A percentile compares a stretch with the other conserved stretches of the same genome.
Conservation (phyloP, 2,888 invertebrate species). For the Dasypogon diadema region DNA sequence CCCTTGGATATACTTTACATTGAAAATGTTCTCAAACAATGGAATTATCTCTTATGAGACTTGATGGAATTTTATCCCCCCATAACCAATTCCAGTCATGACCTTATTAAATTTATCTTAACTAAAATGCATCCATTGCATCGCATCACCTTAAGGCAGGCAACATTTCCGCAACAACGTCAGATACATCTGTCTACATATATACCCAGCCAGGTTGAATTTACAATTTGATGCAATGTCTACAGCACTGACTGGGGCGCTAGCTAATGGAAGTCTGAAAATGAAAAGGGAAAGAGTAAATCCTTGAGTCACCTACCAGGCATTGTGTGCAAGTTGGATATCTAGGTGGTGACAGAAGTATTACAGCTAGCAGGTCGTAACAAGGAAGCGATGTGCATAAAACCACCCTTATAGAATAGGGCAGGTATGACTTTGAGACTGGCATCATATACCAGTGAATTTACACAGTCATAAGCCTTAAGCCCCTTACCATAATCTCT, state of each 20-base stretch:
- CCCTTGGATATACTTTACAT: background rate
- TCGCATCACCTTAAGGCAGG: background rate
- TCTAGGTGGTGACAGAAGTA: background rate
- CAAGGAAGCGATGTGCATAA: background rate
- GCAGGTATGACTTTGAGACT: too few relatives aligned
- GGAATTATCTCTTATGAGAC: background rate
- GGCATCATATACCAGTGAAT: background rate
- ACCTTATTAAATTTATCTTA: slow-evolving; percentile 7
- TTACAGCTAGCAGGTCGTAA: background rate
- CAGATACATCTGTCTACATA: background rate
- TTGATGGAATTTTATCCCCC: slow-evolving; percentile 1
- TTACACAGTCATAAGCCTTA: background rate
- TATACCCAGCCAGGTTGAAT: background rate
- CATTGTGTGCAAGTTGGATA: background rate
- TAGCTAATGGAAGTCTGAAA: background rate
- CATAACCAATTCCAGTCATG: slow-evolving; percentile 3
- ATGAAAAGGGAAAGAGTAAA: background rate
- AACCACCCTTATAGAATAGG: background rate
- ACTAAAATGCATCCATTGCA: background rate
- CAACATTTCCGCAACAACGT: background rate
- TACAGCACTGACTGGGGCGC: background rate
- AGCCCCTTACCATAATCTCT: background rate
- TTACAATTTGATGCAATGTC: background rate
- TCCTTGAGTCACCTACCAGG: background rate
- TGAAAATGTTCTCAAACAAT: background rate